Evolutionary conservation across 1,140 invertebrate genomes (phyloP).

Genomic region (Rhyzopertha dominica): DNA sequence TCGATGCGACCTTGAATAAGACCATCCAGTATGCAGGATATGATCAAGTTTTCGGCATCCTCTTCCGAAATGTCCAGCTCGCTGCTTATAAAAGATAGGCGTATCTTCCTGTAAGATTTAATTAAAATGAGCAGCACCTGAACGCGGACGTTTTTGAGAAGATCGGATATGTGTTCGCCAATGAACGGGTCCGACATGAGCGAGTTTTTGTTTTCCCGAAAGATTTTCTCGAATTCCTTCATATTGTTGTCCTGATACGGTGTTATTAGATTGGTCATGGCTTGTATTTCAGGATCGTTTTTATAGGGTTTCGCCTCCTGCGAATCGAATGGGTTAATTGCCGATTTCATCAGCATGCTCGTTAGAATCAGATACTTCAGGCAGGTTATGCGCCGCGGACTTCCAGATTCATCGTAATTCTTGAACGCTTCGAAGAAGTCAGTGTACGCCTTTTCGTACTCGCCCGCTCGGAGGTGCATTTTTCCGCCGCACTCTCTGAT

Average conservation of each 20-base stretch:
- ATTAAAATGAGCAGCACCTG: constrained; percentile 95
- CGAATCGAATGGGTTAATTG: constrained; percentile 99
- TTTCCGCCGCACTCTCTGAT: constrained; percentile 99
- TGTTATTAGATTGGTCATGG: constrained; percentile 97
- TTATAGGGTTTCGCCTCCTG: constrained; percentile 99
- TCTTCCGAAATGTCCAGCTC: constrained; percentile 91
- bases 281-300: constrained; percentile 97
- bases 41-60: constrained; percentile 80
- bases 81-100: constrained; percentile 94
- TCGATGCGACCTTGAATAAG: constrained; percentile 92
- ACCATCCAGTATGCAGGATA: constrained; percentile 26
- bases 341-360: constrained; percentile 98
- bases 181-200: constrained; percentile 99
- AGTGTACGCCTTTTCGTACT: constrained; percentile 97
- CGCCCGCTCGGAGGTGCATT: constrained; percentile 97
- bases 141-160: constrained; percentile 91
- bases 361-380: constrained; percentile 98
- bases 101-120: constrained; percentile 94
- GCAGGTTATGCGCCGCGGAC: constrained; percentile 90
- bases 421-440: constrained; percentile 99
- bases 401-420: constrained; percentile 99
- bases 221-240: constrained; percentile 94
- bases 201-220: constrained; percentile 88
- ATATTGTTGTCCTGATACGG: constrained; percentile 99
- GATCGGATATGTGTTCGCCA: constrained; percentile 95